Percentiles rank a stretch among this genome's conserved stretches.
phyloP scores from a whole-genome alignment of 2,113 vertebrate species.

The Phoxinus phoxinus region DNA sequence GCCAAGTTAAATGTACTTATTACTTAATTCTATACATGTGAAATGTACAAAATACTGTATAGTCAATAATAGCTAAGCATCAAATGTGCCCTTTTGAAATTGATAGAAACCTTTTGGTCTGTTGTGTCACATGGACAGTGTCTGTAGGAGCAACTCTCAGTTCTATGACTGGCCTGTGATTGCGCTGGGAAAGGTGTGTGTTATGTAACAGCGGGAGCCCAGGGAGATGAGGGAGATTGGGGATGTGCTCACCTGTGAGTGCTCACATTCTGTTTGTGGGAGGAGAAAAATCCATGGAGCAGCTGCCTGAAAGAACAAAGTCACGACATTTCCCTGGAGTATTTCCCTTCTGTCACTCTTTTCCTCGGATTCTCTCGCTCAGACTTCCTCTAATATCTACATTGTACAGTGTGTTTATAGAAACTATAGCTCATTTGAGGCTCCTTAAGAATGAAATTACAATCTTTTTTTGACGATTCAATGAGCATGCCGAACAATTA shows the following conservation, averaged over 20 bases:
- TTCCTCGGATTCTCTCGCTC: not conserved
- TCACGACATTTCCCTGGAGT: slow-evolving; percentile 61
- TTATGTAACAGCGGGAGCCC: slow-evolving; percentile 48
- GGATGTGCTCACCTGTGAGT: slow-evolving; percentile 56
- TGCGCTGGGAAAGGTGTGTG: slow-evolving; percentile 28
- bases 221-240: slow-evolving; percentile 37
- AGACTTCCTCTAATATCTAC: not conserved
- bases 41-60: too few species aligned
- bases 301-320: slow-evolving; percentile 65
- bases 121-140: not conserved
- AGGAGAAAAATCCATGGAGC: slow-evolving; percentile 55
- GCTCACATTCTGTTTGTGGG: slow-evolving; percentile 54
- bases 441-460: not conserved
- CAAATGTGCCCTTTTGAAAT: not conserved
- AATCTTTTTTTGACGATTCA: not conserved
- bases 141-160: not conserved
- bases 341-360: slow-evolving; percentile 50
- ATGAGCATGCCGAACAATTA: not conserved
- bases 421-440: not conserved
- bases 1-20: too few species aligned
- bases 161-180: not conserved
- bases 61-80: not conserved
- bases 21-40: too few species aligned
- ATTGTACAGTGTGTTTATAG: not conserved
- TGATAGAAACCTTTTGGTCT: not conserved